Percentiles rank a stretch among this genome's conserved stretches.
These are phyloP conservation scores for Aphelenchoides fujianensis DNA, from an alignment of 1,140 invertebrate species.

Conservation along the genomic window DNA sequence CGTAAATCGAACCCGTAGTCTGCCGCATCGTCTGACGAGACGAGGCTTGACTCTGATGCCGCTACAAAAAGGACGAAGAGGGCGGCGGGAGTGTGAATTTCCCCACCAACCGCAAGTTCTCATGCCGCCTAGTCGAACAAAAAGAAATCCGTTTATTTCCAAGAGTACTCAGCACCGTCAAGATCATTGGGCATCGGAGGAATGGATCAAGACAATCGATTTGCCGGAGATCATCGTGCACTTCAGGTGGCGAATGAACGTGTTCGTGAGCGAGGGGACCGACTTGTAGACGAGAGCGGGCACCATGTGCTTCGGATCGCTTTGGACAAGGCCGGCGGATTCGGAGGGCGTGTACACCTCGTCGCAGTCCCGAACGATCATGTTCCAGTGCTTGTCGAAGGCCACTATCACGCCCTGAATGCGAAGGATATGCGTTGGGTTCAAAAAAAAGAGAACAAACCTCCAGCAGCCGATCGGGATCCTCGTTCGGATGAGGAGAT, in stretches of 20 bases:
- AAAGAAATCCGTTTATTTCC: no score
- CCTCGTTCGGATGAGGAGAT: conserved; percentile 13
- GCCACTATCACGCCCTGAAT: conserved; percentile 73
- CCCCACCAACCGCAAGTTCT: no score
- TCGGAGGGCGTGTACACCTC: conserved; percentile 69
- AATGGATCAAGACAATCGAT: conserved; percentile 31
- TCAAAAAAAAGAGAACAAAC: conserved; percentile 1
- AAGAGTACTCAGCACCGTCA: no score
- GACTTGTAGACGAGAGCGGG: neutral
- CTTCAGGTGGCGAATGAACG: conserved; percentile 32
- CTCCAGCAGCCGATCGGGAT: conserved; percentile 32
- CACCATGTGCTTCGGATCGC: neutral
- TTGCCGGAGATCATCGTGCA: conserved; percentile 33
- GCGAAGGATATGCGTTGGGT: neutral
- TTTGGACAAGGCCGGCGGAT: neutral
- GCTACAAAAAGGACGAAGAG: no score
- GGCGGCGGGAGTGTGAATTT: no score
- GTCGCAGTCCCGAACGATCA: conserved; percentile 79
- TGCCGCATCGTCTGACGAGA: no score
- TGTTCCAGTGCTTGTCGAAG: conserved; percentile 92
- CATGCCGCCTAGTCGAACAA: no score
- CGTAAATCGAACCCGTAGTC: no score
- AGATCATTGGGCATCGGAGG: no score
- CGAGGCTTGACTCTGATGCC: no score
- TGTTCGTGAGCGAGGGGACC: neutral